phyloP scores from a whole-genome alignment of 92 coral and sea anemone species.

The Porites cylindrica region DNA sequence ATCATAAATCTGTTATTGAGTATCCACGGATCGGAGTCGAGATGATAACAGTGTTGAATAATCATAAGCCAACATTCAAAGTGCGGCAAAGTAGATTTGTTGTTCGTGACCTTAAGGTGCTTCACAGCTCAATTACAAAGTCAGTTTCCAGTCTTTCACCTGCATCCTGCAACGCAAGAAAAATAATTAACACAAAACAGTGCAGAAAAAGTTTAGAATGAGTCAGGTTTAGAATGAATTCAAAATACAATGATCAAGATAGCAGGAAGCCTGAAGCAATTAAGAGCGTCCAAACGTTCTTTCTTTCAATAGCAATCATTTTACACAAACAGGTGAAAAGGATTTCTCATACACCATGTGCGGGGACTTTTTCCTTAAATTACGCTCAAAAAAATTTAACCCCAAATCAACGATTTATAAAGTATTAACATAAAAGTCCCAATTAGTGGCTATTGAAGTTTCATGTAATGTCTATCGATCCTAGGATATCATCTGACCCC shows the following conservation, averaged over 20 bases:
- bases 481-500: neutral
- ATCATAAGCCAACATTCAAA: neutral
- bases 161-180: constrained; percentile 2
- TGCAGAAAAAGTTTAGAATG: neutral
- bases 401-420: neutral
- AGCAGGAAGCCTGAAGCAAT: neutral
- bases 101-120: neutral
- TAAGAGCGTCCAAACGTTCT: neutral
- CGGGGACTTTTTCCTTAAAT: neutral
- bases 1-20: constrained; percentile 21
- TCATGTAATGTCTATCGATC: neutral
- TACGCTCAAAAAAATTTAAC: too few species aligned
- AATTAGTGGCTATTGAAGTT: neutral
- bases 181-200: neutral
- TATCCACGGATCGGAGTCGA: neutral
- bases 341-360: too few species aligned
- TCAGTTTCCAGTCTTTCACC: neutral
- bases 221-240: neutral
- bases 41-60: constrained; percentile 16
- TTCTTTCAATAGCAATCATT: neutral
- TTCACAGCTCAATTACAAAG: neutral
- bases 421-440: neutral
- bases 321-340: neutral
- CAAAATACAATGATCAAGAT: neutral
- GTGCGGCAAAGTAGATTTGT: neutral